These are phyloP conservation scores for Erpornis zantholeuca DNA, from an alignment of 2,113 vertebrate species.

Conservation along the genomic window DNA sequence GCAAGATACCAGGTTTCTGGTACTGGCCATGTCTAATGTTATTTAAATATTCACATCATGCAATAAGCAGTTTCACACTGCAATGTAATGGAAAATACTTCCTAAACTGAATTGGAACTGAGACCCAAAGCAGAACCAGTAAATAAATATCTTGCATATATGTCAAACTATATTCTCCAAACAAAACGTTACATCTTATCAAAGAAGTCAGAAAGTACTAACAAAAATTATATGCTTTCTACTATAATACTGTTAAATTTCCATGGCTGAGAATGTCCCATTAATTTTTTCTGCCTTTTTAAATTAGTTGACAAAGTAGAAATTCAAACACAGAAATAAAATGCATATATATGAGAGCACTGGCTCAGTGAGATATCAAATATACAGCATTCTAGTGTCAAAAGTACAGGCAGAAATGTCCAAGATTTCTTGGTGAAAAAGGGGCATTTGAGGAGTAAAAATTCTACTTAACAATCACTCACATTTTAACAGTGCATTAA, in stretches of 20 bases:
- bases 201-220: slow-evolving; percentile 74
- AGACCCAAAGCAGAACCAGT: slow-evolving; percentile 67
- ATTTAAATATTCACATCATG: slow-evolving; percentile 69
- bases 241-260: slow-evolving; percentile 75
- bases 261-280: slow-evolving; percentile 67
- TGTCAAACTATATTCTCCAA: slow-evolving; percentile 77
- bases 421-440: slow-evolving; percentile 69
- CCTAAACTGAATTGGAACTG: slow-evolving; percentile 60
- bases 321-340: slow-evolving; percentile 75
- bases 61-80: slow-evolving; percentile 60
- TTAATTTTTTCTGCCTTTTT: slow-evolving; percentile 68
- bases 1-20: slow-evolving; percentile 52
- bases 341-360: slow-evolving; percentile 73
- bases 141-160: slow-evolving; percentile 75
- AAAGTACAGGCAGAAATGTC: slow-evolving; percentile 70
- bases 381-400: slow-evolving; percentile 73
- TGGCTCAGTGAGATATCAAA: slow-evolving; percentile 74
- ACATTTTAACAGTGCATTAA: slow-evolving; percentile 71
- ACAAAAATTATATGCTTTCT: slow-evolving; percentile 69
- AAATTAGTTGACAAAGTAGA: slow-evolving; percentile 75
- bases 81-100: slow-evolving; percentile 63
- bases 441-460: slow-evolving; percentile 63
- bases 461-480: slow-evolving; percentile 71
- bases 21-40: slow-evolving; percentile 56
- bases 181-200: slow-evolving; percentile 74